phyloP scores from a whole-genome alignment of 2,113 vertebrate genomes.

The Oceanodroma tethys region DNA sequence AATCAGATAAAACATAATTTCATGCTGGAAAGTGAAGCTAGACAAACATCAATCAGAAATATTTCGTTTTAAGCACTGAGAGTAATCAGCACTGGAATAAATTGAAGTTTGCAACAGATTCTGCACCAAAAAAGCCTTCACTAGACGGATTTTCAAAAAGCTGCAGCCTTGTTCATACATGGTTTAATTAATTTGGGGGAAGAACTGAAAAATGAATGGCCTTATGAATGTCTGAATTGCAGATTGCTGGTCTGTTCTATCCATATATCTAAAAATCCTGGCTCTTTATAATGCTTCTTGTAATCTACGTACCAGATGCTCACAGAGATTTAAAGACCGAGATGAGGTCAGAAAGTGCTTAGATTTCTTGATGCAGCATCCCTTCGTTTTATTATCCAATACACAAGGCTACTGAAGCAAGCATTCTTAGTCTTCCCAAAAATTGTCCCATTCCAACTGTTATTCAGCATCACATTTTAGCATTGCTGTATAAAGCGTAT shows the following conservation, averaged over 20 bases:
- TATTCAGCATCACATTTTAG: background rate
- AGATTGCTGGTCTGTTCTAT: background rate
- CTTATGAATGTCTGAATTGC: background rate
- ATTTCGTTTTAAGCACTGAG: background rate
- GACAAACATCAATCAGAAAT: background rate
- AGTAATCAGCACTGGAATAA: background rate
- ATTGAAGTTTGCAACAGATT: background rate
- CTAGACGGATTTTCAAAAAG: background rate
- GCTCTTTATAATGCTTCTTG: background rate
- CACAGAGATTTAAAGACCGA: background rate
- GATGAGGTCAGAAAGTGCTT: background rate
- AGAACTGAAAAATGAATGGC: background rate
- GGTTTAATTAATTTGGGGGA: background rate
- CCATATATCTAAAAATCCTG: background rate
- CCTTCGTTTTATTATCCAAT: background rate
- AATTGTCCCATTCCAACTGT: background rate
- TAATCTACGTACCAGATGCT: background rate
- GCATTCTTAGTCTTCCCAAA: background rate
- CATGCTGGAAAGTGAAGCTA: background rate
- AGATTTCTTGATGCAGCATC: background rate
- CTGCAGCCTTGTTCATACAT: background rate
- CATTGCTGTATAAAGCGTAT: background rate
- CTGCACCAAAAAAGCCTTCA: background rate
- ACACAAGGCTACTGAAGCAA: background rate
- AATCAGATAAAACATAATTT: background rate